Percentiles rank a stretch among this genome's conserved stretches.
phyloP scores from a whole-genome alignment of 2,797 vertebrate genomes.

The Acanthurus lineatus region DNA sequence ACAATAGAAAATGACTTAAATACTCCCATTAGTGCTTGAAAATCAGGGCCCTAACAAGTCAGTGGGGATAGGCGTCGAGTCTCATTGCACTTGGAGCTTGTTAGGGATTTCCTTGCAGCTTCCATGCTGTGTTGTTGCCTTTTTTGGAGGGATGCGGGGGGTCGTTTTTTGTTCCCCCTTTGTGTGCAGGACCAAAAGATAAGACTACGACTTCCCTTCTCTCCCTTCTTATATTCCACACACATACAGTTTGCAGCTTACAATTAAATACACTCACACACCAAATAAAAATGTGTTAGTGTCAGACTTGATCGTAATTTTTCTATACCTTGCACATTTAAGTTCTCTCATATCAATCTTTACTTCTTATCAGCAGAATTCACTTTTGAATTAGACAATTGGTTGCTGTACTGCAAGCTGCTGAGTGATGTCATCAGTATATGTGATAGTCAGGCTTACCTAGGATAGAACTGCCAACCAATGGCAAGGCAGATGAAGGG shows the following conservation, averaged over 20 bases:
- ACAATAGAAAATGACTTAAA: constrained; percentile 86
- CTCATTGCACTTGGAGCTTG: constrained; percentile 83
- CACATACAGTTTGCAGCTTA: neutral
- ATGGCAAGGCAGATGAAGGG: constrained; percentile 48
- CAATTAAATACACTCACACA: neutral
- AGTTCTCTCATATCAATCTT: constrained; percentile 15
- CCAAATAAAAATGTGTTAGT: neutral
- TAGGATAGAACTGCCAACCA: constrained; percentile 44
- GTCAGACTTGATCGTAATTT: neutral
- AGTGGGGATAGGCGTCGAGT: constrained; percentile 75
- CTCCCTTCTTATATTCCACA: constrained; percentile 23
- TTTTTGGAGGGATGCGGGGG: constrained; percentile 67
- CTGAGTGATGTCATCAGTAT: constrained; percentile 47
- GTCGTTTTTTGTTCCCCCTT: constrained; percentile 51
- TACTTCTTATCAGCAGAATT: constrained; percentile 25
- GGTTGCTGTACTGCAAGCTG: constrained; percentile 32
- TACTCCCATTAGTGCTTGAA: constrained; percentile 80
- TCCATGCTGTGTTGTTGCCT: constrained; percentile 79
- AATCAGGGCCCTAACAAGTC: constrained; percentile 84
- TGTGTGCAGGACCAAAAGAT: constrained; percentile 49
- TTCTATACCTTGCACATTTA: constrained; percentile 7
- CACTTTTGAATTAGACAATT: constrained; percentile 24
- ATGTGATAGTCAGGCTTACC: constrained; percentile 31
- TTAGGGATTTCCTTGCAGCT: constrained; percentile 78
- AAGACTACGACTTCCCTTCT: neutral